phyloP scores from a whole-genome alignment of 2,797 vertebrate species.

The Hypotaenidia okinawae region DNA sequence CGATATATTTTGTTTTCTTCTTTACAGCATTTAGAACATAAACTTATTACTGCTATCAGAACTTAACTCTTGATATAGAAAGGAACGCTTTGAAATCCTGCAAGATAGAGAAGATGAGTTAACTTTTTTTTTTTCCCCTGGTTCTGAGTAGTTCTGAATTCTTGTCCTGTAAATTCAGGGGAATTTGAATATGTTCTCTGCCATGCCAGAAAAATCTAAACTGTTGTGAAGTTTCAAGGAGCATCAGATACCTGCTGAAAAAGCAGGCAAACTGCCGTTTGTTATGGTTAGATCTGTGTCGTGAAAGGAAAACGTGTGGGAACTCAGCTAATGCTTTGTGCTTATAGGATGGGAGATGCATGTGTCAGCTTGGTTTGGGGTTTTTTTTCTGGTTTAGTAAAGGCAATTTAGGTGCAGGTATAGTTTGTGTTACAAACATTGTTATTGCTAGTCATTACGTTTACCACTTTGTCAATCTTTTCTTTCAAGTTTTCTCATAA shows the following conservation, averaged over 20 bases:
- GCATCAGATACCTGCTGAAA: background rate
- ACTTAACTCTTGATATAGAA: background rate
- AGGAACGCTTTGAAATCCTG: background rate
- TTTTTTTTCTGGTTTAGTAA: background rate
- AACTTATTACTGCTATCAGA: background rate
- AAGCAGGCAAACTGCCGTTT: background rate
- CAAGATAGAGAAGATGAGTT: background rate
- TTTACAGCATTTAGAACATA: background rate
- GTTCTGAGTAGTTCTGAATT: background rate
- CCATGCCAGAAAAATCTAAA: background rate
- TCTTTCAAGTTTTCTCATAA: constrained; percentile 82
- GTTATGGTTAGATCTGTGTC: background rate
- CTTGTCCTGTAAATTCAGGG: background rate
- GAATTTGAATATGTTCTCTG: background rate
- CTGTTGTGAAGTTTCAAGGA: background rate
- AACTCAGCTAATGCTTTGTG: background rate
- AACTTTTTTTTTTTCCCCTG: background rate
- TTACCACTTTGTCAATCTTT: background rate
- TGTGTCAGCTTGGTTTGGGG: background rate
- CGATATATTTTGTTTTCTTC: background rate
- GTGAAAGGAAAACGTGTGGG: background rate
- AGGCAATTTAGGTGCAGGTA: background rate
- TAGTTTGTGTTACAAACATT: background rate
- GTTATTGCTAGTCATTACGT: background rate
- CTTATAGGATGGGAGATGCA: background rate